A percentile compares a stretch with the other conserved stretches of the same genome.
These are phyloP conservation scores for Vannuccia rotundouncinata DNA, from an alignment of 2,888 invertebrate genomes.

Conservation along the genomic window DNA sequence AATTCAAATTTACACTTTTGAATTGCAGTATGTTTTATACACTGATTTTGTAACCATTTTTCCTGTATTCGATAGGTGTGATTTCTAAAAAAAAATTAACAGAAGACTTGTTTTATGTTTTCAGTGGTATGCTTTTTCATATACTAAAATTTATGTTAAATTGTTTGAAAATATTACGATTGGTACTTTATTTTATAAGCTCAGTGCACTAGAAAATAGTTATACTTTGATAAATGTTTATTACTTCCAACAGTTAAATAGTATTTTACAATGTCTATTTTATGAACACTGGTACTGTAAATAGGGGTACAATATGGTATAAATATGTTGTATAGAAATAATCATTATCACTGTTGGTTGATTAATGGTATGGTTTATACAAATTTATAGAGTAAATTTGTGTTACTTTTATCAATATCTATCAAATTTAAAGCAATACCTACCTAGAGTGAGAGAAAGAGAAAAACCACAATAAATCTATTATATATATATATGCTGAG, in stretches of 20 bases:
- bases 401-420: too few relatives aligned
- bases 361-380: too few relatives aligned
- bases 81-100: too few relatives aligned
- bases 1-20: too few relatives aligned
- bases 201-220: slow-evolving; percentile 1
- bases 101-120: neutral
- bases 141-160: neutral
- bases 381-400: too few relatives aligned
- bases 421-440: too few relatives aligned
- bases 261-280: neutral
- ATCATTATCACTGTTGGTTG: neutral
- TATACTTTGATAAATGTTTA: neutral
- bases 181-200: neutral
- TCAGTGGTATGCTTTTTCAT: neutral
- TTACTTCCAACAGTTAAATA: neutral
- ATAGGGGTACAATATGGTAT: neutral
- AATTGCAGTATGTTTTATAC: too few relatives aligned
- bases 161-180: neutral
- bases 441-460: too few relatives aligned
- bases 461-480: too few relatives aligned
- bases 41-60: too few relatives aligned
- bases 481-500: too few relatives aligned
- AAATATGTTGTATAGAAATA: neutral
- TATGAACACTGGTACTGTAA: slow-evolving; percentile 18
- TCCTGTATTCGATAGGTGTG: too few relatives aligned